A percentile compares a stretch with the other conserved stretches of the same genome.
Evolutionary conservation across 2,113 vertebrate genomes (phyloP).

Genomic region (Vireo altiloquus): DNA sequence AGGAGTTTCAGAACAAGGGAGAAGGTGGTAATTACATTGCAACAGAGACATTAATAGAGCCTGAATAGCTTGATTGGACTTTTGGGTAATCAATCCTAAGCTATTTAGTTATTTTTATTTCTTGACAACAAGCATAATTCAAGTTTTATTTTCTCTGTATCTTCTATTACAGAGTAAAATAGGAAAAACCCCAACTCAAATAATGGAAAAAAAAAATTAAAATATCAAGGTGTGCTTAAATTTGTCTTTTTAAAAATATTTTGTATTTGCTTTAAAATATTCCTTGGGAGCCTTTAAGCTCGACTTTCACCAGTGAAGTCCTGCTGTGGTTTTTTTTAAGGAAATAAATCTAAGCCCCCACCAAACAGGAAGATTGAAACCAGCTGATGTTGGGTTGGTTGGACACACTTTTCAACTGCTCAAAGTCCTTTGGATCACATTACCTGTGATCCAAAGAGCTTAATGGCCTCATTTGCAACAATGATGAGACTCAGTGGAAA

Average conservation of each 20-base stretch:
- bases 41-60: neutral
- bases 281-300: neutral
- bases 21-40: neutral
- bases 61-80: neutral
- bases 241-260: neutral
- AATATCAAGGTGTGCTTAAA: neutral
- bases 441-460: neutral
- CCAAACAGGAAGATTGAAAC: neutral
- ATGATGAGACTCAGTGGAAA: neutral
- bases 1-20: neutral
- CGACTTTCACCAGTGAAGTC: neutral
- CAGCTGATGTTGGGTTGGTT: neutral
- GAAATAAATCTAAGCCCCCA: neutral
- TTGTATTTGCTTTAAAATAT: neutral
- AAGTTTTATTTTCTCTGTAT: neutral
- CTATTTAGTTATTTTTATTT: neutral
- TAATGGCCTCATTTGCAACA: neutral
- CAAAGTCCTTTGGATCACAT: neutral
- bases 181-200: accelerated
- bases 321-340: neutral
- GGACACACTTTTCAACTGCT: neutral
- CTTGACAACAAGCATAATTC: neutral
- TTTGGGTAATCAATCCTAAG: neutral
- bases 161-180: neutral
- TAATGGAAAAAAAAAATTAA: neutral